Evolutionary conservation across 2,797 vertebrate species (phyloP).

Genomic region (Sebastes diploproa): DNA sequence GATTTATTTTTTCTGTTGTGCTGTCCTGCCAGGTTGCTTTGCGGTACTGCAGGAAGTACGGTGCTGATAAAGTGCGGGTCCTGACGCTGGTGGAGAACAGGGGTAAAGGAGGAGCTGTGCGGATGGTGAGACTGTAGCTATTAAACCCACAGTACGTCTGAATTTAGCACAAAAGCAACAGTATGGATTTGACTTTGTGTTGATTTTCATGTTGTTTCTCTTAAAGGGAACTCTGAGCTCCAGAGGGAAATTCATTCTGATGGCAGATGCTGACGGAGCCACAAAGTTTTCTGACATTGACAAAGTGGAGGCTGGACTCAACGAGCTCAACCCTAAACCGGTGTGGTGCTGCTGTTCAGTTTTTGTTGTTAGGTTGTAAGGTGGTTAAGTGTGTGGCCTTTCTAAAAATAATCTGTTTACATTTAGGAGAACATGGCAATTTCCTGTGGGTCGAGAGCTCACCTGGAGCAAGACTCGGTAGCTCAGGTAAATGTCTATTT

Average conservation of each 20-base stretch:
- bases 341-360: constrained; percentile 64
- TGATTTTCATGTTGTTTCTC: background rate
- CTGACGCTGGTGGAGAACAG: constrained; percentile 90
- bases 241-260: constrained; percentile 89
- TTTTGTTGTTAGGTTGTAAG: background rate
- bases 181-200: background rate
- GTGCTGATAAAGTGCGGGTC: constrained; percentile 92
- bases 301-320: constrained; percentile 90
- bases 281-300: constrained; percentile 94
- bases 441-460: constrained; percentile 95
- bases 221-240: constrained; percentile 90
- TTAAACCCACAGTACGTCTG: background rate
- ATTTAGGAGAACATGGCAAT: constrained; percentile 92
- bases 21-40: constrained; percentile 86
- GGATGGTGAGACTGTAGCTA: constrained; percentile 84
- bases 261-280: constrained; percentile 98
- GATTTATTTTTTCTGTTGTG: background rate
- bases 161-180: background rate
- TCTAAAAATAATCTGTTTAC: constrained; percentile 1
- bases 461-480: constrained; percentile 92
- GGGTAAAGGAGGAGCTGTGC: constrained; percentile 96
- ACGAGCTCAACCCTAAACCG: constrained; percentile 85
- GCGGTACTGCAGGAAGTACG: constrained; percentile 88
- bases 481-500: constrained; percentile 85
- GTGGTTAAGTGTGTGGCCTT: background rate